A percentile compares a stretch with the other conserved stretches of the same genome.
These are phyloP conservation scores for Neodiprion virginianus DNA, from an alignment of 1,140 invertebrate species.

Conservation along the genomic window DNA sequence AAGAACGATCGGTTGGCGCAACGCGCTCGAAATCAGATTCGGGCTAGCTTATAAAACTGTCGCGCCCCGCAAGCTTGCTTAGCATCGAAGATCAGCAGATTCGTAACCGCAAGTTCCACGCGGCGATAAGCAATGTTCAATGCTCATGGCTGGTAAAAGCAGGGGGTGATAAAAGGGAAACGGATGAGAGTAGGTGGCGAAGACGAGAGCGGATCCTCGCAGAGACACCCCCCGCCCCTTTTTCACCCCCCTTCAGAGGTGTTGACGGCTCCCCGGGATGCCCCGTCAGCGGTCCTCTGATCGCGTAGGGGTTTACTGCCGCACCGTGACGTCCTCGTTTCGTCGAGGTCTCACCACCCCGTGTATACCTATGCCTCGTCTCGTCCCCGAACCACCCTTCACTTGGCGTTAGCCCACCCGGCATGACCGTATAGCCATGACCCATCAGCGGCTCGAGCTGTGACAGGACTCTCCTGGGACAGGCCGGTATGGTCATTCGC, in stretches of 20 bases:
- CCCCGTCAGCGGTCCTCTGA: slow-evolving; percentile 54
- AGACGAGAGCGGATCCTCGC: background rate
- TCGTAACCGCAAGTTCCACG: too few relatives aligned
- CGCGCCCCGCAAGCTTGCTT: too few relatives aligned
- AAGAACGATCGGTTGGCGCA: too few relatives aligned
- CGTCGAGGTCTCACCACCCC: slow-evolving; percentile 21
- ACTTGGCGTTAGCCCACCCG: slow-evolving; percentile 12
- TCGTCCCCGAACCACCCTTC: slow-evolving; percentile 37
- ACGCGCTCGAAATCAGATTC: too few relatives aligned
- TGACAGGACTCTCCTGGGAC: slow-evolving; percentile 58
- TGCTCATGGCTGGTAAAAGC: too few relatives aligned
- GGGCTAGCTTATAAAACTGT: too few relatives aligned
- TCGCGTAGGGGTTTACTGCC: slow-evolving; percentile 58
- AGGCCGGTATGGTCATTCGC: slow-evolving; percentile 13
- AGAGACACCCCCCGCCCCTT: background rate
- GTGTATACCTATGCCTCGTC: background rate
- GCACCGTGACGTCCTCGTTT: slow-evolving; percentile 58
- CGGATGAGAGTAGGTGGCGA: background rate
- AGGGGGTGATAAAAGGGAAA: background rate
- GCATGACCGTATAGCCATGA: slow-evolving; percentile 42
- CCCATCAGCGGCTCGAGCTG: slow-evolving; percentile 56
- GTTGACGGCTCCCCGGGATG: slow-evolving; percentile 59
- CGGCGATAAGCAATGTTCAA: too few relatives aligned
- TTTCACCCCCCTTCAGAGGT: slow-evolving; percentile 35
- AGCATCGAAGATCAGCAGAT: too few relatives aligned